Evolutionary conservation across 2,797 vertebrate species (phyloP).

Genomic region (Chiroxiphia lanceolata): DNA sequence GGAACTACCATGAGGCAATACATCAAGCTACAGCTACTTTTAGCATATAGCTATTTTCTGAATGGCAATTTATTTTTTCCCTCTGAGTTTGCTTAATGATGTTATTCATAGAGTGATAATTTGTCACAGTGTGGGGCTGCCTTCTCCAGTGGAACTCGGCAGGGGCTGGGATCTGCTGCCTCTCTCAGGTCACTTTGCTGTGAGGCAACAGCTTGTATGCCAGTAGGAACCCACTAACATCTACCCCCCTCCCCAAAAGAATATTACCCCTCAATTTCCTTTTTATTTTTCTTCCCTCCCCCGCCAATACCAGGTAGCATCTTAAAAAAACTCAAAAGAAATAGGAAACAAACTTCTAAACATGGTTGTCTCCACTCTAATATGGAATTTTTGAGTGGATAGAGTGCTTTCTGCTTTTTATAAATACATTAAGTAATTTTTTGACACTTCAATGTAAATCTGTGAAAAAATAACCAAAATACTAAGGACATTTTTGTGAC

Average conservation of each 20-base stretch:
- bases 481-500: background rate
- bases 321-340: background rate
- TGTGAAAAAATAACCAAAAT: background rate
- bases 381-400: background rate
- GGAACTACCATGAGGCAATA: background rate
- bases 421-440: background rate
- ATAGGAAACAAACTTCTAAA: background rate
- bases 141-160: constrained; percentile 12
- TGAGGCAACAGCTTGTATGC: constrained; percentile 37
- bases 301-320: background rate
- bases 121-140: constrained; percentile 1
- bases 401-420: background rate
- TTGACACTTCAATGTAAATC: background rate
- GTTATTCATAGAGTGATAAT: constrained; percentile 52
- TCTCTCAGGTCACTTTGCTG: background rate
- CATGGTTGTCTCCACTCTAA: background rate
- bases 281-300: background rate
- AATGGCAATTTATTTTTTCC: constrained; percentile 37
- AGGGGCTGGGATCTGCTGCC: constrained; percentile 7
- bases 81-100: constrained; percentile 42
- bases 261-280: background rate
- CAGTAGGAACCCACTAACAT: background rate
- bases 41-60: constrained; percentile 18
- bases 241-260: background rate
- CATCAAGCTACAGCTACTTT: background rate